Evolutionary conservation across 2,888 invertebrate species (phyloP).

Genomic region (Apeira syringaria): DNA sequence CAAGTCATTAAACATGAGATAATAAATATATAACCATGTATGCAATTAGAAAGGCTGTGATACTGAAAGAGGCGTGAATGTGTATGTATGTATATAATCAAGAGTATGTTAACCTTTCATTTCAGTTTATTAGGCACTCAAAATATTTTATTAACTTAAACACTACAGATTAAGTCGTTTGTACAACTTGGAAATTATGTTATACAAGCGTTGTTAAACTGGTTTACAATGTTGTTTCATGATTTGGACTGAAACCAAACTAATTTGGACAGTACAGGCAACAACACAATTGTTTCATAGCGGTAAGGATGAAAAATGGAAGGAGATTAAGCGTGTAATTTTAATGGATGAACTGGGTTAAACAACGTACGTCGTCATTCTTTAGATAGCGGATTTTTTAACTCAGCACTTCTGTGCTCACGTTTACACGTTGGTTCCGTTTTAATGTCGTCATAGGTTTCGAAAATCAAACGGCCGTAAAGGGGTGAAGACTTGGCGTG

Average conservation of each 20-base stretch:
- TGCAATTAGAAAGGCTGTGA: too few relatives aligned
- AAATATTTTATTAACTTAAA: constrained; percentile 1
- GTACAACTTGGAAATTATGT: neutral
- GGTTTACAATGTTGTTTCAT: constrained; percentile 4
- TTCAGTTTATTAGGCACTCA: constrained; percentile 1
- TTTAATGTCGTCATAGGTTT: neutral
- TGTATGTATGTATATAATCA: too few relatives aligned
- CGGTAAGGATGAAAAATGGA: too few relatives aligned
- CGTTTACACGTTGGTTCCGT: too few relatives aligned
- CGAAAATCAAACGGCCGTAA: constrained; percentile 10
- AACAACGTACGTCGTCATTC: too few relatives aligned
- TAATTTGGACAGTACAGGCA: constrained; percentile 1
- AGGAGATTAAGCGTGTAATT: too few relatives aligned
- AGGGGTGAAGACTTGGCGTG: neutral
- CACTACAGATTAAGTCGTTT: neutral
- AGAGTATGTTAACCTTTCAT: neutral
- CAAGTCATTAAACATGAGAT: neutral
- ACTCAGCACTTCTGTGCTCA: too few relatives aligned
- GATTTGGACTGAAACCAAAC: constrained; percentile 8
- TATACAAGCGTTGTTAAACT: neutral
- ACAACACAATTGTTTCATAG: neutral
- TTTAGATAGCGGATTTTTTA: too few relatives aligned
- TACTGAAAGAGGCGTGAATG: too few relatives aligned
- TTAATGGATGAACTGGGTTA: too few relatives aligned
- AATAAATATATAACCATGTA: neutral